These are phyloP conservation scores for Tetranychus piercei DNA, from an alignment of 2,888 invertebrate species.

Conservation along the genomic window DNA sequence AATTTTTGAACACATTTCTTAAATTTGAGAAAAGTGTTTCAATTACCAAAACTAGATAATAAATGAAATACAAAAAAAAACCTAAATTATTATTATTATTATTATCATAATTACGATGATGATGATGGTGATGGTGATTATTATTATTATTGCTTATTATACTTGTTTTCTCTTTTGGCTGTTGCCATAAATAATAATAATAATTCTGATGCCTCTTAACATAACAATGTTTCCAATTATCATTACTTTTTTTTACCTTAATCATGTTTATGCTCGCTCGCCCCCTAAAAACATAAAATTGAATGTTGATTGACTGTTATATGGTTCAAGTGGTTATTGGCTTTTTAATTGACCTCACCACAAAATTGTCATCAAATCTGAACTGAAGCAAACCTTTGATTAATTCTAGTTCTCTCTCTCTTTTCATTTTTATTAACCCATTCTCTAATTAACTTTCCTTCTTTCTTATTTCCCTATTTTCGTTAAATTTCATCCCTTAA, in stretches of 20 bases:
- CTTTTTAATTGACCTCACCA: neutral
- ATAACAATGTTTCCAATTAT: neutral
- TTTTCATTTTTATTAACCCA: no score
- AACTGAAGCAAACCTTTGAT: no score
- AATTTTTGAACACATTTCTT: neutral
- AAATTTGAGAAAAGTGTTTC: neutral
- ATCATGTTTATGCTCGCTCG: neutral
- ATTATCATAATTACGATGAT: neutral
- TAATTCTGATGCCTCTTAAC: neutral
- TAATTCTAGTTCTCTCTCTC: no score
- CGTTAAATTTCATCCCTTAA: no score
- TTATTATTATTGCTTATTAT: slow-evolving; percentile 1
- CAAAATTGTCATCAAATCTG: neutral
- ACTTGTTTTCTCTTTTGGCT: neutral
- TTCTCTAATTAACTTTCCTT: no score
- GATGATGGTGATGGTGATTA: neutral
- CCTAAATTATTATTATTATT: neutral
- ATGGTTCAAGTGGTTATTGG: neutral
- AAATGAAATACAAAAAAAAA: neutral
- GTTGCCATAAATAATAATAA: neutral
- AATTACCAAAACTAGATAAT: neutral
- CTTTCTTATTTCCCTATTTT: no score
- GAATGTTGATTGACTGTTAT: neutral
- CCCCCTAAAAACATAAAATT: neutral
- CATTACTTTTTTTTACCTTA: slow-evolving; percentile 1